These are phyloP conservation scores for Lasioglossum oenotherae DNA, from an alignment of 2,888 invertebrate genomes.

Conservation along the genomic window DNA sequence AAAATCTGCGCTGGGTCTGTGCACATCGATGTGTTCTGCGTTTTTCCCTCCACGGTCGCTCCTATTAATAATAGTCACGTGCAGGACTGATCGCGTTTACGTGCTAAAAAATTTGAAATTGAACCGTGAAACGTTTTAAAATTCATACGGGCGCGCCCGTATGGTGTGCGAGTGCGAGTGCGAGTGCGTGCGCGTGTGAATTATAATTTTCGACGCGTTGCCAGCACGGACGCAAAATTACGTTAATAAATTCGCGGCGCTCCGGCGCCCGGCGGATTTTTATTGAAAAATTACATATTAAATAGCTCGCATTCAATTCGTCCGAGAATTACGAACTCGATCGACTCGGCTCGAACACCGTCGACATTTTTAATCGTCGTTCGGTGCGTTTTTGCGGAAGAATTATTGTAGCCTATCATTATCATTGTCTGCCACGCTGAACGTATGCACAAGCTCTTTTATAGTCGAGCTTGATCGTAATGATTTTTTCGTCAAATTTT, in stretches of 20 bases:
- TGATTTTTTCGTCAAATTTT: background rate
- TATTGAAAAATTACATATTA: constrained; percentile 18
- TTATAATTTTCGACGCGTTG: constrained; percentile 46
- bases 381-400: no score
- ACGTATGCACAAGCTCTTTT: background rate
- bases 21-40: background rate
- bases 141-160: constrained; percentile 30
- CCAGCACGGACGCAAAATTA: constrained; percentile 10
- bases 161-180: background rate
- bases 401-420: background rate
- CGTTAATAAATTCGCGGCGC: constrained; percentile 13
- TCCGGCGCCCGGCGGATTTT: background rate
- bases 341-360: background rate
- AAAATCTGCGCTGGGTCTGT: constrained; percentile 31
- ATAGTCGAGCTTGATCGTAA: background rate
- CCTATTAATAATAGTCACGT: constrained; percentile 57
- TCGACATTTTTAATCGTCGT: background rate
- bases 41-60: constrained; percentile 13
- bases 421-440: background rate
- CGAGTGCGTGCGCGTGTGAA: constrained; percentile 18
- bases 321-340: background rate
- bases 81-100: constrained; percentile 49
- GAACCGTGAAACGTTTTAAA: constrained; percentile 39
- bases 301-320: background rate
- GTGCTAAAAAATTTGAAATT: constrained; percentile 52